phyloP scores from a whole-genome alignment of 2,888 invertebrate genomes.

The Priocnemis perturbator region DNA sequence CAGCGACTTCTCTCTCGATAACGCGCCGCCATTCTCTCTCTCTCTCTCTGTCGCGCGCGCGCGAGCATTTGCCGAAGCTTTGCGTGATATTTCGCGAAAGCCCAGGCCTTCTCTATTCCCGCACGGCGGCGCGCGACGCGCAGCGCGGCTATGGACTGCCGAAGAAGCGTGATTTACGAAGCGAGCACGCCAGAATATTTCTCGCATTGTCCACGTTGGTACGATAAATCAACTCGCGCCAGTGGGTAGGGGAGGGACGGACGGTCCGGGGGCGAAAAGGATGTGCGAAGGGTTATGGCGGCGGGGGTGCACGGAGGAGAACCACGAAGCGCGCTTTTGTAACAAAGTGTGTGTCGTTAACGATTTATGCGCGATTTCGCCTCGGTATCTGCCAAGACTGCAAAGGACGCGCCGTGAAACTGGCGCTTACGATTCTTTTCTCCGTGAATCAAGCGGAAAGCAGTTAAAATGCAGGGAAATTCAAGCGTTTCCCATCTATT shows the following conservation, averaged over 20 bases:
- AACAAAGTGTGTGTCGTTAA: constrained; percentile 66
- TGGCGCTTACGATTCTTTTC: no score
- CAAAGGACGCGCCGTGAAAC: not conserved
- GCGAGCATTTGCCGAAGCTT: constrained; percentile 49
- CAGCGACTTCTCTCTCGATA: constrained; percentile 9
- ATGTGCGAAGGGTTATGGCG: constrained; percentile 1
- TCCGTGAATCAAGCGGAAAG: no score
- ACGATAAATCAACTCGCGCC: constrained; percentile 66
- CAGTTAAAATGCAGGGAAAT: no score
- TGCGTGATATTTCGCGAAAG: constrained; percentile 55
- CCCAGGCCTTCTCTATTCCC: constrained; percentile 32
- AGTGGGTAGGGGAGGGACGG: constrained; percentile 33
- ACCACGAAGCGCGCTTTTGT: constrained; percentile 49
- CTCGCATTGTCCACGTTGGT: constrained; percentile 70
- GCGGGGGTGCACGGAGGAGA: constrained; percentile 19
- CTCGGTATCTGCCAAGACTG: constrained; percentile 15
- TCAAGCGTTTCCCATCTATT: no score
- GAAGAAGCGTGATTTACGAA: constrained; percentile 68
- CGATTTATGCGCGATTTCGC: constrained; percentile 68
- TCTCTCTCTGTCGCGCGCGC: constrained; percentile 13
- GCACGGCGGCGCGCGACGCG: constrained; percentile 10
- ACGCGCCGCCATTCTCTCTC: not conserved
- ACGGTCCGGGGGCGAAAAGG: constrained; percentile 21
- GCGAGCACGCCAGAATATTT: constrained; percentile 69
- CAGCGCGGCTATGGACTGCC: constrained; percentile 54